These are phyloP conservation scores for Myrmophylax atrothorax DNA, from an alignment of 2,113 vertebrate genomes.

Conservation along the genomic window DNA sequence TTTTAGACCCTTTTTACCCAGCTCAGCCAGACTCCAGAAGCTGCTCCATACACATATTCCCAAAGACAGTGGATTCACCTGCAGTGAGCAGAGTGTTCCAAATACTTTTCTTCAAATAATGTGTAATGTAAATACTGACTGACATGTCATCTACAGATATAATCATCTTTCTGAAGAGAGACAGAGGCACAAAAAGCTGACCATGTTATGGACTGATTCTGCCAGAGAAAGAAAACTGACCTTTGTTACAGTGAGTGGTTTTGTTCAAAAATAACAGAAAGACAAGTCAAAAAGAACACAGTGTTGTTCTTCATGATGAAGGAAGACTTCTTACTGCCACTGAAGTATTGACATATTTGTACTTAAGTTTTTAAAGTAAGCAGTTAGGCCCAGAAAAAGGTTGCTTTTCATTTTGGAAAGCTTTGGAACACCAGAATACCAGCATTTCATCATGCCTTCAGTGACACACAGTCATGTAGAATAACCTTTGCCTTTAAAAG, in stretches of 20 bases:
- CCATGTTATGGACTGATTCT: background rate
- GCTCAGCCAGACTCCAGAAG: slow-evolving; percentile 74
- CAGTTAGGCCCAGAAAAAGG: background rate
- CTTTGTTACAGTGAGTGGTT: background rate
- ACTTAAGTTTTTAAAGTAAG: background rate
- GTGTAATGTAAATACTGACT: background rate
- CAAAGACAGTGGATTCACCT: slow-evolving; percentile 69
- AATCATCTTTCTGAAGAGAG: background rate
- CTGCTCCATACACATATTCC: slow-evolving; percentile 74
- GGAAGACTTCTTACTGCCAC: background rate
- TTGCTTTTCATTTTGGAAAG: background rate
- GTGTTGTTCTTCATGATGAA: background rate
- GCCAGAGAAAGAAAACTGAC: background rate
- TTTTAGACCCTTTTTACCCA: slow-evolving; percentile 78
- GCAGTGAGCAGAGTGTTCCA: slow-evolving; percentile 49
- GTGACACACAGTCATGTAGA: background rate
- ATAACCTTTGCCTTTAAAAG: background rate
- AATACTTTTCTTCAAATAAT: background rate
- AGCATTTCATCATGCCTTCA: background rate
- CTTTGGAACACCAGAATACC: background rate
- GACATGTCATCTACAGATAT: background rate
- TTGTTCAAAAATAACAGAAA: background rate
- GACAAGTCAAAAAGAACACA: background rate
- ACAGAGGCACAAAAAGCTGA: background rate
- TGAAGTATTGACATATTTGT: background rate